These are phyloP conservation scores for Gopherus evgoodei DNA, from an alignment of 2,113 vertebrate genomes.

Conservation along the genomic window DNA sequence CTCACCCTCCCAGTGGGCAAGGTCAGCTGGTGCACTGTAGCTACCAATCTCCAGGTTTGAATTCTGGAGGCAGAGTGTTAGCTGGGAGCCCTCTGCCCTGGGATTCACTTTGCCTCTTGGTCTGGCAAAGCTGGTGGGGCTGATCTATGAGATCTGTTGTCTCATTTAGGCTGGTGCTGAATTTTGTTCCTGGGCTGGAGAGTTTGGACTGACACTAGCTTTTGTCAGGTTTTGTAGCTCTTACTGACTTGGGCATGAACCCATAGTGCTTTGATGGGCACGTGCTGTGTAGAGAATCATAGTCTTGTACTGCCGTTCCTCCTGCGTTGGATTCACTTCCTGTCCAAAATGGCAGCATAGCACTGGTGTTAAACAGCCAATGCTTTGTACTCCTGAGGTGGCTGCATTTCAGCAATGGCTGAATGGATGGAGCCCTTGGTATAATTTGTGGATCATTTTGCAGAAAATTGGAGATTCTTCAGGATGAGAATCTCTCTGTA, in stretches of 20 bases:
- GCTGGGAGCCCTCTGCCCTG: too few species aligned
- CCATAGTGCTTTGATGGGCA: background rate
- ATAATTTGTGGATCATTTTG: background rate
- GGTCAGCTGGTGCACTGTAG: background rate
- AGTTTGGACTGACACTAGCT: background rate
- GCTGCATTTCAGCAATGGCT: rapidly evolving
- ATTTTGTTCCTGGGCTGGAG: background rate
- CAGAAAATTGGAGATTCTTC: background rate
- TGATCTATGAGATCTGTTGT: background rate
- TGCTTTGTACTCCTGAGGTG: background rate
- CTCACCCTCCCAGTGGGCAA: too few species aligned
- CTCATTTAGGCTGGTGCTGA: background rate
- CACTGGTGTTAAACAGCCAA: background rate
- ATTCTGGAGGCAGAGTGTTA: background rate
- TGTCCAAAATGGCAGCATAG: background rate
- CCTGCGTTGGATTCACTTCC: background rate
- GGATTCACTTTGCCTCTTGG: background rate
- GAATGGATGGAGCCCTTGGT: background rate
- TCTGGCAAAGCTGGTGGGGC: background rate
- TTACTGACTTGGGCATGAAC: background rate
- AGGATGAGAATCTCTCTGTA: rapidly evolving
- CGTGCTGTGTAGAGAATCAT: rapidly evolving
- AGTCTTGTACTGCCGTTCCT: background rate
- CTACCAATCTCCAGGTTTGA: background rate
- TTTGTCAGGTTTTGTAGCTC: background rate